Conservation (phyloP, 2,797 vertebrate species). For the Bucorvus abyssinicus region DNA sequence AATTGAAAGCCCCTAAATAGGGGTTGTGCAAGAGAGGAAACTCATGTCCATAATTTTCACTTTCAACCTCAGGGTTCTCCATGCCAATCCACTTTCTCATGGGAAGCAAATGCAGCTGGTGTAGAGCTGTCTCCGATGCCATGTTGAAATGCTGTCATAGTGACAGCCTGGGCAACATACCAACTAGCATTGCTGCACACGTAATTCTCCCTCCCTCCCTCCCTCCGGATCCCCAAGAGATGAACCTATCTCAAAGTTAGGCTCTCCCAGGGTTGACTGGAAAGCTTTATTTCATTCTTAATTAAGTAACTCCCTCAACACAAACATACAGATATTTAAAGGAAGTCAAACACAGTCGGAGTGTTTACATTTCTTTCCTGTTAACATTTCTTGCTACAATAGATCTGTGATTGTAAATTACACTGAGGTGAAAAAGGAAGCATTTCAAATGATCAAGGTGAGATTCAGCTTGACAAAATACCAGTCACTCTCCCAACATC, state of each 20-base stretch:
- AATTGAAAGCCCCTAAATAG: not conserved
- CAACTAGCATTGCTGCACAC: constrained; percentile 19
- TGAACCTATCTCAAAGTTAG: not conserved
- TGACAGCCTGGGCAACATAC: constrained; percentile 41
- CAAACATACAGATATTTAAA: constrained; percentile 40
- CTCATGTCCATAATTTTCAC: constrained; percentile 8
- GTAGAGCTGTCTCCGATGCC: constrained; percentile 10
- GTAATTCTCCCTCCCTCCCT: not conserved
- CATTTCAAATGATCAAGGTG: constrained; percentile 2
- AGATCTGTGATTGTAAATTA: constrained; percentile 16
- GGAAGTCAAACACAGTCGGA: constrained; percentile 29
- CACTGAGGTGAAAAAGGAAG: constrained; percentile 19
- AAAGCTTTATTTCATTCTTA: constrained; percentile 36
- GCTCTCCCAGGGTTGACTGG: constrained; percentile 12
- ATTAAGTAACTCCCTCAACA: constrained; percentile 9
- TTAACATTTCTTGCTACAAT: constrained; percentile 38
- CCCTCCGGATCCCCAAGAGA: not conserved
- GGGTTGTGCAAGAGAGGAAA: constrained; percentile 18
- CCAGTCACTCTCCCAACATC: not conserved
- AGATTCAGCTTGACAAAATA: constrained; percentile 33
- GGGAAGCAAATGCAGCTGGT: constrained; percentile 47
- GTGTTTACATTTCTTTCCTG: constrained; percentile 57
- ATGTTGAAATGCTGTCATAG: constrained; percentile 55
- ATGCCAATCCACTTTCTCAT: constrained; percentile 64
- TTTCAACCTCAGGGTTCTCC: constrained; percentile 23